Evolutionary conservation across 1,140 invertebrate species (phyloP).

Genomic region (Heterodera carotae): DNA sequence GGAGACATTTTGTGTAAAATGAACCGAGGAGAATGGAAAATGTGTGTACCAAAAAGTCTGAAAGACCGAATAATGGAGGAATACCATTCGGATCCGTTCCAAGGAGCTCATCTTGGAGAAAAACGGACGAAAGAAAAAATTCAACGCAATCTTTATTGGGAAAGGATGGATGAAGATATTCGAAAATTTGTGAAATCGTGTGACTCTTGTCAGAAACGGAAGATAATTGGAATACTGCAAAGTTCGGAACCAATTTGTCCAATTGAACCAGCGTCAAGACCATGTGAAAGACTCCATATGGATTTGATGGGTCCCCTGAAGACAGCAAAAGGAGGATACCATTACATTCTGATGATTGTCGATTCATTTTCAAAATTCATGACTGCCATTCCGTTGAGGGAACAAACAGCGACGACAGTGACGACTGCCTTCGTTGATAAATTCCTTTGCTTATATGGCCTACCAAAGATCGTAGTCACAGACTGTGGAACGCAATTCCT

Average conservation of each 20-base stretch:
- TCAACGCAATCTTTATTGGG: constrained; percentile 10
- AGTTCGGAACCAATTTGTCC: not conserved
- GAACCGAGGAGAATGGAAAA: constrained; percentile 23
- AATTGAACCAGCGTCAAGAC: not conserved
- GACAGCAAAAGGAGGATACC: not conserved
- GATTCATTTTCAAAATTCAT: constrained; percentile 27
- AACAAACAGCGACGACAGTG: constrained; percentile 17
- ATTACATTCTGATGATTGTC: constrained; percentile 19
- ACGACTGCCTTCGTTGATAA: constrained; percentile 9
- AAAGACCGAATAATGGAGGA: constrained; percentile 19
- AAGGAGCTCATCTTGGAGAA: constrained; percentile 9
- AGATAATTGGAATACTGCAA: not conserved
- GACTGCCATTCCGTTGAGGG: not conserved
- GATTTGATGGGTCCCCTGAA: constrained; percentile 13
- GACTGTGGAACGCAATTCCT: constrained; percentile 26
- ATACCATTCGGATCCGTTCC: constrained; percentile 23
- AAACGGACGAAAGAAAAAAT: constrained; percentile 28
- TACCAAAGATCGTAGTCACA: constrained; percentile 3
- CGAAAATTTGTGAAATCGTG: constrained; percentile 8
- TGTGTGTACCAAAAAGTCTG: constrained; percentile 8
- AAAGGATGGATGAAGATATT: not conserved
- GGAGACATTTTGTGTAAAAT: not conserved
- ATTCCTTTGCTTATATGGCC: constrained; percentile 6
- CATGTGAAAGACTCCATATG: constrained; percentile 4
- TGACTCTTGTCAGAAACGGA: constrained; percentile 20